These are phyloP conservation scores for rabbit (Oryctolagus cuniculus) DNA, from an alignment of 2,113 vertebrate species.

Conservation along the genomic window DNA sequence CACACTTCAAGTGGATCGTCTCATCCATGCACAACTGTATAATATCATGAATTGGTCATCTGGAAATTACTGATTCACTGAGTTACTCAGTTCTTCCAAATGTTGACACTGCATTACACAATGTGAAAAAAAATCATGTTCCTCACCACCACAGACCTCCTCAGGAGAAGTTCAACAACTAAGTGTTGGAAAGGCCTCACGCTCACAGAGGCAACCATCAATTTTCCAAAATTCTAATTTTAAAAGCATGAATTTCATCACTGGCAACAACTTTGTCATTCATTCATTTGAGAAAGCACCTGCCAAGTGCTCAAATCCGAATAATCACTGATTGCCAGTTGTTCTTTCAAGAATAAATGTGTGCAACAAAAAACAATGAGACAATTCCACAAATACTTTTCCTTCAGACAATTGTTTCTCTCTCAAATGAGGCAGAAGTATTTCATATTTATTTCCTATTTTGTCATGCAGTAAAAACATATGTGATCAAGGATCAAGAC, in stretches of 20 bases:
- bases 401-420: slow-evolving; percentile 7
- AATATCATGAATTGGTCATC: neutral
- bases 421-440: slow-evolving; percentile 36
- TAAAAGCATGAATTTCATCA: slow-evolving; percentile 54
- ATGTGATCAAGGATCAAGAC: neutral
- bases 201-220: neutral
- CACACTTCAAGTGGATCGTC: neutral
- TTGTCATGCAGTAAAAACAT: slow-evolving; percentile 5
- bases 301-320: slow-evolving; percentile 50
- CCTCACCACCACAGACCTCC: neutral
- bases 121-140: slow-evolving; percentile 17
- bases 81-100: slow-evolving; percentile 56
- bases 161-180: slow-evolving; percentile 22
- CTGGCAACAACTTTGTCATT: slow-evolving; percentile 49
- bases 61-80: slow-evolving; percentile 53
- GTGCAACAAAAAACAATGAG: neutral
- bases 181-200: neutral
- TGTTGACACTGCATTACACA: slow-evolving; percentile 45
- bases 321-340: slow-evolving; percentile 31
- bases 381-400: slow-evolving; percentile 17
- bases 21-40: neutral
- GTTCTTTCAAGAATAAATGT: slow-evolving; percentile 49
- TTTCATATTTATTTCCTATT: slow-evolving; percentile 40
- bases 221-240: slow-evolving; percentile 54
- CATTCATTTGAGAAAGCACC: slow-evolving; percentile 21